Evolutionary conservation across 2,888 invertebrate genomes (phyloP).

Genomic region (Trissonchulus sp.): DNA sequence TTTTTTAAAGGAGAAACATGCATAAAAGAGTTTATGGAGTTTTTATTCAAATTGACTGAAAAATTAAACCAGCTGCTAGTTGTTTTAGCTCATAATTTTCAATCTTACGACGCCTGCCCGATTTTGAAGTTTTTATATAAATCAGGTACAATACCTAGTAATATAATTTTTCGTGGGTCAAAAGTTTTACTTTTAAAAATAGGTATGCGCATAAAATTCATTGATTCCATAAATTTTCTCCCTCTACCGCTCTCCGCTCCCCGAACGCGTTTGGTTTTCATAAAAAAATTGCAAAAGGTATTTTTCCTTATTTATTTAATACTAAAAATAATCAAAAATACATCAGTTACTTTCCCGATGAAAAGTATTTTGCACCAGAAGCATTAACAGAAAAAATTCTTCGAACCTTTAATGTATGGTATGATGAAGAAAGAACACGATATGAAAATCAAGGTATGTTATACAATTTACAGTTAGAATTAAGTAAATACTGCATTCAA

Average conservation of each 20-base stretch:
- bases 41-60: no score
- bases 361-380: conserved; percentile 11
- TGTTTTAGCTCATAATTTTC: conserved; percentile 16
- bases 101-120: not conserved
- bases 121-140: conserved; percentile 14
- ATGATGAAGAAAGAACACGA: no score
- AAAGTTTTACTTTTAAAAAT: no score
- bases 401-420: not conserved
- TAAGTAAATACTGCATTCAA: no score
- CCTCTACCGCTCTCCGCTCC: not conserved
- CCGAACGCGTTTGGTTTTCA: conserved; percentile 5
- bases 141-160: not conserved
- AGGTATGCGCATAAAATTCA: no score
- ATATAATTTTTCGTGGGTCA: no score
- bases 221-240: no score
- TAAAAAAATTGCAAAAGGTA: not conserved
- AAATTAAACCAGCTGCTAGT: no score
- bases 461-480: no score
- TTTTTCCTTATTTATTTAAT: conserved; percentile 7
- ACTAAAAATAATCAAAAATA: not conserved
- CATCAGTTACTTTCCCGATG: not conserved
- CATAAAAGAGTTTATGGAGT: conserved; percentile 5
- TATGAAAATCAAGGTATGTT: no score
- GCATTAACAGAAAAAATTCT: not conserved
- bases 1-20: no score